phyloP scores from a whole-genome alignment of 1,140 invertebrate genomes.

The Microplitis mediator region DNA sequence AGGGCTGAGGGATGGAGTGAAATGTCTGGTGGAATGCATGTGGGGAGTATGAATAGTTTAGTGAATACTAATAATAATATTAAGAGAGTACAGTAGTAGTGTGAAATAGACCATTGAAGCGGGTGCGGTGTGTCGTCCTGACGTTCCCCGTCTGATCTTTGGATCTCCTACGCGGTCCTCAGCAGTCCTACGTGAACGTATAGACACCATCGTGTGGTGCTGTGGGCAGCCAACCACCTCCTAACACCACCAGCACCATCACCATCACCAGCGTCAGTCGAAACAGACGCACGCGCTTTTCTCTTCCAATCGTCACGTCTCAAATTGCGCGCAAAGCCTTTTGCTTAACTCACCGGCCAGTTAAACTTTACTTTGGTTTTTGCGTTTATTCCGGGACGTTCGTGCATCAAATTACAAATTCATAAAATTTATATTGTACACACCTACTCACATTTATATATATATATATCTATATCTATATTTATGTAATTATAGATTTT shows the following conservation, averaged over 20 bases:
- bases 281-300: constrained; percentile 47
- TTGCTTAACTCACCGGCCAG: constrained; percentile 54
- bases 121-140: no score
- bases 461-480: neutral
- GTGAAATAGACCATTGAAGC: no score
- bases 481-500: neutral
- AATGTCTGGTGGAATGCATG: constrained; percentile 30
- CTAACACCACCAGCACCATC: constrained; percentile 9
- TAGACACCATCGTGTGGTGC: no score
- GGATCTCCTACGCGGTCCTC: no score
- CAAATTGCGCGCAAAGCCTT: constrained; percentile 53
- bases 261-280: constrained; percentile 12
- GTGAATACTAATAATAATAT: neutral
- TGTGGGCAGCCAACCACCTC: constrained; percentile 29
- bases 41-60: neutral
- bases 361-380: constrained; percentile 57
- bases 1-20: constrained; percentile 34
- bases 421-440: neutral
- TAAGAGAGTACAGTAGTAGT: no score
- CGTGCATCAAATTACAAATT: constrained; percentile 25
- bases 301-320: constrained; percentile 27
- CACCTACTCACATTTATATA: neutral
- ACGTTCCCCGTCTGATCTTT: no score
- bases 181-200: no score
- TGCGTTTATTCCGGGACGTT: constrained; percentile 54